Base-by-base conservation (phyloP, 2,797 vertebrate genomes). In the Morelia viridis region DNA sequence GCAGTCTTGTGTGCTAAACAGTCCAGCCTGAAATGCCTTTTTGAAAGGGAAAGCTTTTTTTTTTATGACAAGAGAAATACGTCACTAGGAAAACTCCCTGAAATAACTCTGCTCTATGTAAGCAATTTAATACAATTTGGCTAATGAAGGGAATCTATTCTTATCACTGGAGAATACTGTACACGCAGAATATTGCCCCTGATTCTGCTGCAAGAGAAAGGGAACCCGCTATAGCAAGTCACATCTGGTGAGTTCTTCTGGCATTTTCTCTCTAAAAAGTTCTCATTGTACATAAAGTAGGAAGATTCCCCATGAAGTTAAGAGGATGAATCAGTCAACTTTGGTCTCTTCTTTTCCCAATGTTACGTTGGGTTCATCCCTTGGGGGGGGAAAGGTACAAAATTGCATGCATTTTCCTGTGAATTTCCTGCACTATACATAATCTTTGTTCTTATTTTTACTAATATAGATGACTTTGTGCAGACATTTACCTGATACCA, bases 1-100 rank as follows among this genome's bases (percentile, higher is more conserved):
- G 60, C 15, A 24, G 87, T 31, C 90, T 71, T 86, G 85, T 84
- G 80, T 87, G 62, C 57, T 76, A 85, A 93, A 93, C 11, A 88
- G 50, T 53, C 50, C 50, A 53, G 50, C 50, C 50, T 53, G 50
- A 53, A 53, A 53, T 53, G 50, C 50, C 50, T 53, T 53, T 53
- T 53, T 31, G 8, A 71, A 71, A 71, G 7, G 28, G 28, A n/a
- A n/a, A 31, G 11, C 65, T 71, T 71, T 28, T 65, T 26, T 4
- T 71, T 71, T 71, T 41, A 71, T n/a, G 28, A 71, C 65, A 31
- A n/a, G 28, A 22, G 65, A 65, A 65, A 56, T 10, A 28, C 3
- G 5, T 11, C 60, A 58, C 12, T 68, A 62, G 87, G 64, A 86
- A 71, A 91, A 94, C 80, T 89, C 1, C 90, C 1, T 90, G 19